Conservation (phyloP, 2,888 invertebrate genomes). For the Agrochola lychnidis region DNA sequence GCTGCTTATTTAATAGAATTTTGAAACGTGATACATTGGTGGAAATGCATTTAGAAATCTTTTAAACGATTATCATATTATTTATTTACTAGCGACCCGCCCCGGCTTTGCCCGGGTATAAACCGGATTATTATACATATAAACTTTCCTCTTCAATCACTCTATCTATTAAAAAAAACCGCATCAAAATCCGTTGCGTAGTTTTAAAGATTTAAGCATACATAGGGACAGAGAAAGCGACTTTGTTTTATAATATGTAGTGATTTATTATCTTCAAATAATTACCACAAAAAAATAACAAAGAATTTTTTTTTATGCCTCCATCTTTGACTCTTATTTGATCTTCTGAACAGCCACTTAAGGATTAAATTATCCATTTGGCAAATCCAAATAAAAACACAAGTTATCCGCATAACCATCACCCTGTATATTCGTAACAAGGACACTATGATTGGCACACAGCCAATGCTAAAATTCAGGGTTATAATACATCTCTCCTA, state of each 20-base stretch:
- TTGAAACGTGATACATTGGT: not conserved
- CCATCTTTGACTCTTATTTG: not conserved
- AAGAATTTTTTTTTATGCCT: too few relatives aligned
- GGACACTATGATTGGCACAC: slow-evolving; percentile 51
- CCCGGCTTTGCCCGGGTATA: too few relatives aligned
- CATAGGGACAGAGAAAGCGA: too few relatives aligned
- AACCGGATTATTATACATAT: too few relatives aligned
- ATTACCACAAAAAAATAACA: not conserved
- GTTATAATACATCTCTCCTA: slow-evolving; percentile 14
- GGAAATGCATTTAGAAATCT: not conserved
- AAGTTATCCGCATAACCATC: slow-evolving; percentile 22
- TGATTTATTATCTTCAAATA: not conserved
- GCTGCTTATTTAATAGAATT: too few relatives aligned
- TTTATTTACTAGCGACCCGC: too few relatives aligned
- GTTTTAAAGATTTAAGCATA: too few relatives aligned
- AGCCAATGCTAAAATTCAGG: slow-evolving; percentile 46
- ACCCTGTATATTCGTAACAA: slow-evolving; percentile 29
- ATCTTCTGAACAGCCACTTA: not conserved
- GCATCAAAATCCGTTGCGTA: too few relatives aligned
- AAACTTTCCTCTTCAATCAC: too few relatives aligned
- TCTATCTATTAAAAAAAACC: too few relatives aligned
- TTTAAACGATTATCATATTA: too few relatives aligned
- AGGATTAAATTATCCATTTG: not conserved
- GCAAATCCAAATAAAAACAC: slow-evolving; percentile 5
- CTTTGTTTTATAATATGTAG: too few relatives aligned